phyloP scores from a whole-genome alignment of 2,888 invertebrate species.

The Amblyteles armatorius region DNA sequence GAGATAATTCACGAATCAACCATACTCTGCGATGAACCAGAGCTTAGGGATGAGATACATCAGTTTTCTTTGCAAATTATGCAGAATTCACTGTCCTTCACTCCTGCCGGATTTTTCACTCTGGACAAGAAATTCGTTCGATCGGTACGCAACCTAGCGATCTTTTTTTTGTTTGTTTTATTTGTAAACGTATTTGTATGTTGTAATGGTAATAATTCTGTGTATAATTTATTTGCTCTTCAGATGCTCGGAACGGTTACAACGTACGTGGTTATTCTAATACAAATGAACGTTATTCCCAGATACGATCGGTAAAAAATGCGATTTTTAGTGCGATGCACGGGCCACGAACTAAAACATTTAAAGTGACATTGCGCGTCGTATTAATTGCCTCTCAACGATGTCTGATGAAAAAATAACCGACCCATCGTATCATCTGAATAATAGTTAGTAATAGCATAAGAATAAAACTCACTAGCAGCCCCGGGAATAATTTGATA shows the following conservation, averaged over 20 bases:
- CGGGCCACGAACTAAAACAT: neutral
- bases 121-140: constrained; percentile 68
- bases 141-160: constrained; percentile 53
- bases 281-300: constrained; percentile 46
- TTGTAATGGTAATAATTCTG: neutral
- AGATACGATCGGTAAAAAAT: constrained; percentile 3
- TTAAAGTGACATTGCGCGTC: neutral
- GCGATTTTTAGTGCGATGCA: neutral
- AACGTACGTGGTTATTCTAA: constrained; percentile 56
- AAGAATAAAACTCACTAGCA: neutral
- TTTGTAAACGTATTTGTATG: neutral
- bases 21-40: constrained; percentile 49
- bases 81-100: constrained; percentile 68
- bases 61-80: constrained; percentile 72
- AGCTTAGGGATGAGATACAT: constrained; percentile 60
- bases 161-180: neutral
- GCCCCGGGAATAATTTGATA: neutral
- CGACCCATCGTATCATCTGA: neutral
- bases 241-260: constrained; percentile 45
- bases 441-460: neutral
- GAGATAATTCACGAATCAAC: constrained; percentile 67
- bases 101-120: constrained; percentile 68
- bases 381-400: neutral
- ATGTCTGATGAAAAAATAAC: neutral
- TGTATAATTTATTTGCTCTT: neutral